These are phyloP conservation scores for Diarsia brunnea DNA, from an alignment of 2,888 invertebrate genomes.

Conservation along the genomic window DNA sequence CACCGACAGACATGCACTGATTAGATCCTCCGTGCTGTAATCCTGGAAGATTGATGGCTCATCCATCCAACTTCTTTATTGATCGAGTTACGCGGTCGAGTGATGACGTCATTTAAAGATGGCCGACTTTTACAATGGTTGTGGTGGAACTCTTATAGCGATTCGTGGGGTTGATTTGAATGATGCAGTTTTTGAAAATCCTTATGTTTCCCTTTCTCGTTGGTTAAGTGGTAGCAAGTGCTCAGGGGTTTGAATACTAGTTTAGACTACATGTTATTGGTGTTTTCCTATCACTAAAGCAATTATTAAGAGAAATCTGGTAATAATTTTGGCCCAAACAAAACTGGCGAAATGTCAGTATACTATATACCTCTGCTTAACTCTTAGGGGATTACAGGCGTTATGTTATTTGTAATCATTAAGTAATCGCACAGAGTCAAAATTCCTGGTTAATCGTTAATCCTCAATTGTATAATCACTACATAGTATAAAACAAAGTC, in stretches of 20 bases:
- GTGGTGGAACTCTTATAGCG: not conserved
- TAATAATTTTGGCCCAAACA: no score
- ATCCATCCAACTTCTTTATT: conserved; percentile 42
- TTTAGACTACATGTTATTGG: not conserved
- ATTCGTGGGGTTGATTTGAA: not conserved
- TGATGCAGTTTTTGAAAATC: not conserved
- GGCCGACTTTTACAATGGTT: conserved; percentile 4
- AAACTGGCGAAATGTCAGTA: no score
- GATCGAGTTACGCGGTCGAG: conserved; percentile 48
- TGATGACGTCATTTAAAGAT: conserved; percentile 42
- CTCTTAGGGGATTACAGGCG: no score
- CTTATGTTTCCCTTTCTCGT: not conserved
- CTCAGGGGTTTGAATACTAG: not conserved
- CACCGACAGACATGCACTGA: conserved; percentile 49
- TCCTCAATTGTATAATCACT: no score
- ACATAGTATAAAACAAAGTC: no score
- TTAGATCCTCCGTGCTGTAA: conserved; percentile 49
- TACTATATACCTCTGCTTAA: no score
- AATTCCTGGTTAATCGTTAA: no score
- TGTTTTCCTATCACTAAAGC: no score
- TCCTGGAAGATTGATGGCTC: conserved; percentile 59
- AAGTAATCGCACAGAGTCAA: not conserved
- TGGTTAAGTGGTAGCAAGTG: not conserved
- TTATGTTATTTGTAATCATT: no score
- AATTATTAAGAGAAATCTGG: no score